Evolutionary conservation across 2,797 vertebrate genomes (phyloP), one percentile per base, ranked within the genome.

Genomic region (Lithobates pipiens): DNA sequence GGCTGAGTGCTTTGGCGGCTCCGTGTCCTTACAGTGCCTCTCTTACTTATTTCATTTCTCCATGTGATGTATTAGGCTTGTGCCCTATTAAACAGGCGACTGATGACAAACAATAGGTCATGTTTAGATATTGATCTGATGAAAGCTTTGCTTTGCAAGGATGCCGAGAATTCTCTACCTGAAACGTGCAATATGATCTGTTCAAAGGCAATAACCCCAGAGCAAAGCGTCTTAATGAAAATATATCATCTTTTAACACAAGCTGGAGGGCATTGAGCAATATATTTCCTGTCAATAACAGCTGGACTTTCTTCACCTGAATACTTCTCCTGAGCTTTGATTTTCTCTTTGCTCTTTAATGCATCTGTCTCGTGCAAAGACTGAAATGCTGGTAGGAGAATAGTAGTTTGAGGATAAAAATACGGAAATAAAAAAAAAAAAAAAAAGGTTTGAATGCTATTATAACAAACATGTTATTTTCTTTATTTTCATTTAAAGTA

Each of bases 71-170:
- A 87, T 87, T 78, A 80, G 67, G 57, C 39, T 27, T 11, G 29
- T 73, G 80, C 68, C 71, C 69, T 86, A 67, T 82, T 82, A 86
- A 86, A 82, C n/a, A 82, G 73, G 80, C 80, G 34, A 72, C 67
- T 25, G 46, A 72, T 82, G 85, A 82, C 80, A 86, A 86, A 74
- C 85, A 83, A 78, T 74, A 36, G 79, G 79, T 86, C 80, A 77
- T 77, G 39, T 63, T 76, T 77, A 82, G 85, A 78, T 86, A 86
- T 83, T 83, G 85, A 83, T 86, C 67, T 57, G 75, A 78, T 83
- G 76, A 86, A 82, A 86, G 85, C 85, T 76, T 83, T 5, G 50
- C 23, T 82, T 83, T 75, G 29, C 67, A 39, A 69, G 76, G 69
- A 74, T 32, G 68, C 50, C 42, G 27, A 76, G 73, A 83, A 54